Conservation (phyloP, 1,140 invertebrate species). For the Pentalonia nigronervosa region DNA sequence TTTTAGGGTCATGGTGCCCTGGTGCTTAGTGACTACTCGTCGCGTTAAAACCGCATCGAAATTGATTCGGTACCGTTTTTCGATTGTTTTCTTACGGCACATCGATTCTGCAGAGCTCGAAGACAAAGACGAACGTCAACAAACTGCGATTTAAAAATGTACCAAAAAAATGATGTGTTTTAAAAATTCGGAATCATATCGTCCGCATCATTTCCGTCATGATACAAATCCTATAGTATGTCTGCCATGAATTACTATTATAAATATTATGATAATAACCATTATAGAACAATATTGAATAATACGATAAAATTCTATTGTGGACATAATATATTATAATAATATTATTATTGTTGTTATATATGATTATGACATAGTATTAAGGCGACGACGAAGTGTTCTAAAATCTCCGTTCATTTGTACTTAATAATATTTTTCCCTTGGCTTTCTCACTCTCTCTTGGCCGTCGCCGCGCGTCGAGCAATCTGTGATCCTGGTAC, state of each 20-base stretch:
- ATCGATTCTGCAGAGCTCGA: neutral
- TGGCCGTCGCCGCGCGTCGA: neutral
- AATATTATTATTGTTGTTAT: neutral
- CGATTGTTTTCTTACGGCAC: neutral
- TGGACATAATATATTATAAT: neutral
- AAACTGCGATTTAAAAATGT: no score
- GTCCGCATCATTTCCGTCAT: neutral
- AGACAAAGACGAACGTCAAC: neutral
- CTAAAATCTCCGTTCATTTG: neutral
- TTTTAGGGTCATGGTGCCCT: neutral
- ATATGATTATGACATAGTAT: neutral
- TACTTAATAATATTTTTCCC: neutral
- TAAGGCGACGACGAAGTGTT: neutral
- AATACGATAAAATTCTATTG: neutral
- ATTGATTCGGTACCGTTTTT: neutral
- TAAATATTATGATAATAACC: no score
- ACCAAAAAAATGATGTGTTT: no score
- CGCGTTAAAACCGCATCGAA: neutral
- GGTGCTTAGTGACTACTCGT: neutral
- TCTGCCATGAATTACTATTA: no score
- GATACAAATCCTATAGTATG: no score
- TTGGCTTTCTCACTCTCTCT: neutral
- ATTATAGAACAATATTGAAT: neutral
- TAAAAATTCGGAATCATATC: neutral
- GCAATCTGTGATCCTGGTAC: conserved; percentile 12